Conservation (phyloP, 2,797 vertebrate genomes). For the Babyrousa celebensis region DNA sequence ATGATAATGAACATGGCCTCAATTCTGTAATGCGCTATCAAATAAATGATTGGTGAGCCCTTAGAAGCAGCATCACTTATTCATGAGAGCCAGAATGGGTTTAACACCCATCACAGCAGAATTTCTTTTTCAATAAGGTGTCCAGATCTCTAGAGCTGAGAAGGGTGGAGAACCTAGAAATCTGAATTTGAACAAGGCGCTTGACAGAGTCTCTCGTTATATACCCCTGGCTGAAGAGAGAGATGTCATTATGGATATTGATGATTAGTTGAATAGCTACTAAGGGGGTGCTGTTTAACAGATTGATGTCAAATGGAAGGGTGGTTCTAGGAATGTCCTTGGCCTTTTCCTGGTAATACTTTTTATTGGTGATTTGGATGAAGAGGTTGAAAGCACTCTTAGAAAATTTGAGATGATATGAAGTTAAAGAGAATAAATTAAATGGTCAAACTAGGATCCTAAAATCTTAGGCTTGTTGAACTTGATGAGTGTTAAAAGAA, state of each 20-base stretch:
- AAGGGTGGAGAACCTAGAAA: not conserved
- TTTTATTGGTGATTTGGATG: constrained; percentile 15
- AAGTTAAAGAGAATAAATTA: constrained; percentile 45
- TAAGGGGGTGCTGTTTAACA: not conserved
- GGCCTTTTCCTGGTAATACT: constrained; percentile 11
- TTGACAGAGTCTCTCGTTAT: not conserved
- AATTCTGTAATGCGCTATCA: not conserved
- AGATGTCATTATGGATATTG: not conserved
- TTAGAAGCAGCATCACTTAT: not conserved
- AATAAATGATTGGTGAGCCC: not conserved
- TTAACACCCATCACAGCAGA: not conserved
- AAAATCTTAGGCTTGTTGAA: constrained; percentile 48
- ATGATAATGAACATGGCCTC: not conserved
- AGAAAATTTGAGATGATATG: not conserved
- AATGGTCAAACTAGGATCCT: not conserved
- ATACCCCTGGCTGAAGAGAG: not conserved
- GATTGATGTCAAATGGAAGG: not conserved
- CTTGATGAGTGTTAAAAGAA: not conserved
- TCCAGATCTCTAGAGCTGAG: not conserved
- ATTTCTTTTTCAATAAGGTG: not conserved
- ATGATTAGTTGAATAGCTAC: not conserved
- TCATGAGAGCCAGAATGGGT: not conserved
- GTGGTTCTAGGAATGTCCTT: not conserved
- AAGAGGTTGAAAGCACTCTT: not conserved
- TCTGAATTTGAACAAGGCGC: not conserved